Evolutionary conservation across 2,888 invertebrate species (phyloP), one percentile per base, ranked within the genome.

Genomic region (Eupithecia abbreviata): DNA sequence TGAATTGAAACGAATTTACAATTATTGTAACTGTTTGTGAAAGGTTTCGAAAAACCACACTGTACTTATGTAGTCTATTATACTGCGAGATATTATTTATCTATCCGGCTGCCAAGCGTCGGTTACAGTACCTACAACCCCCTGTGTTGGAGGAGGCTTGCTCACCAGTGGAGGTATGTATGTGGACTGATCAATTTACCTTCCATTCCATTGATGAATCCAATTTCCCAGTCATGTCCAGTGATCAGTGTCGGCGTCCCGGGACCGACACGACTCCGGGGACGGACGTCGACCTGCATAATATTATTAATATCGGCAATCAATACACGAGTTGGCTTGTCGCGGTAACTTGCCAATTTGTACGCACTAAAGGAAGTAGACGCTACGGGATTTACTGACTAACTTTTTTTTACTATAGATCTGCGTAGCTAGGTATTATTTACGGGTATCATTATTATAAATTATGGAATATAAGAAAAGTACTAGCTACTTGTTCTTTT

Each of bases 251-350:
- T 30, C 62, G 30, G 30, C 9, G 30, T 30, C 62, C 62, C 4
- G 62, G 62, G 62, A 30, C 30, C 30, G 62, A 12, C 30, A 18
- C 12, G 62, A 9, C 58, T 3, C 0, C n/a, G 55, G 58, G 55
- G 66, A 7, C 7, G 5, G 45, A n/a, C 13, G 43, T 45, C 67
- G 67, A n/a, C 7, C 9, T n/a, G 67, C 67, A 43, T 68, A 68
- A 45, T 43, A 62, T 18, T 66, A 68, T 68, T 68, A 18, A 68
- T 68, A 68, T 68, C 13, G 67, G 45, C 45, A n/a, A 43, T 68
- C 67, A 42, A 68, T 68, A 68, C 45, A n/a, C 45, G n/a, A 68
- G 41, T 68, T 68, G 67, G 43, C 10, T 43, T 15, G n/a, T 10
- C 15, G 41, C 15, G n/a, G 10, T 68, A n/a, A 41, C 66, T 66